phyloP scores from a whole-genome alignment of 2,797 vertebrate genomes.

The Gymnoscopelus microlampas region DNA sequence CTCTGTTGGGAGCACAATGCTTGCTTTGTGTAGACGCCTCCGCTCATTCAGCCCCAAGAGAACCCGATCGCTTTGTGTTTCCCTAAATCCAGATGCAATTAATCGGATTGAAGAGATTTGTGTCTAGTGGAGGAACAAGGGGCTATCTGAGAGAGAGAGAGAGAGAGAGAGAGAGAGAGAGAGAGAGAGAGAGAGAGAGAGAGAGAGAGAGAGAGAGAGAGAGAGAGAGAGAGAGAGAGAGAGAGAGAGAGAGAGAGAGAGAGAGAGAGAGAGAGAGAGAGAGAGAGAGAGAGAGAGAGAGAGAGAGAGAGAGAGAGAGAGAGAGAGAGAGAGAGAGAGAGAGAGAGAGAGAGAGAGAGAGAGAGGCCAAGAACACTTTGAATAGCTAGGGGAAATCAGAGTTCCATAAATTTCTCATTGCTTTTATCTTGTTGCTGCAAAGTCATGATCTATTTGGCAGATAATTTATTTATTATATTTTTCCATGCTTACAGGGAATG shows the following conservation, averaged over 20 bases:
- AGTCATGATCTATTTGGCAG: slow-evolving; percentile 49
- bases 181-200: slow-evolving; percentile 14
- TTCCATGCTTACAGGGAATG: too few species aligned
- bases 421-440: slow-evolving; percentile 62
- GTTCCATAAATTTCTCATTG: slow-evolving; percentile 50
- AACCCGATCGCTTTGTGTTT: slow-evolving; percentile 8
- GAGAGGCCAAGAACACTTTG: too few species aligned
- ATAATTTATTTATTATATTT: too few species aligned
- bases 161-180: neutral
- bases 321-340: too few species aligned
- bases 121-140: slow-evolving; percentile 38
- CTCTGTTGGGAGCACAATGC: slow-evolving; percentile 38
- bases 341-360: too few species aligned
- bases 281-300: too few species aligned
- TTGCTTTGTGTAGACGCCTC: slow-evolving; percentile 37
- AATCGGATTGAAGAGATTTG: slow-evolving; percentile 67
- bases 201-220: too few species aligned
- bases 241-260: too few species aligned
- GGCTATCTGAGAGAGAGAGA: slow-evolving; percentile 29
- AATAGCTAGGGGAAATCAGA: slow-evolving; percentile 40
- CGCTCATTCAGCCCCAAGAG: slow-evolving; percentile 38
- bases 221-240: too few species aligned
- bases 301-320: too few species aligned
- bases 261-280: too few species aligned
- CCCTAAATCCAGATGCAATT: slow-evolving; percentile 59